A percentile compares a stretch with the other conserved stretches of the same genome.
phyloP scores from a whole-genome alignment of 2,113 vertebrate species.

The Rhegmatorhina hoffmannsi region DNA sequence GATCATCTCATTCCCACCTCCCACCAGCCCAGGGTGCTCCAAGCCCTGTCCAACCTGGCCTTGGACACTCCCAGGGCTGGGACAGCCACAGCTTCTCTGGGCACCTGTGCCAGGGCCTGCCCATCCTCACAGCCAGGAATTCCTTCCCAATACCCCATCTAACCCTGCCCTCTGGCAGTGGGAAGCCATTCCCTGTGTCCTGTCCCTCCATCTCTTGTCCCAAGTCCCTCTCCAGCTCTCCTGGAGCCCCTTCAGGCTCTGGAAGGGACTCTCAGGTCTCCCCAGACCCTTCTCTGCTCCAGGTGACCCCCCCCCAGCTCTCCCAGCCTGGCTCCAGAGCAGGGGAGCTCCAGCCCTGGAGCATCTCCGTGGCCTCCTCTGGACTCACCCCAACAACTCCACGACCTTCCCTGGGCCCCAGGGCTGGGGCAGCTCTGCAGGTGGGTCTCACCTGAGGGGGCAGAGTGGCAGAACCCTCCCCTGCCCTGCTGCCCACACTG shows the following conservation, averaged over 20 bases:
- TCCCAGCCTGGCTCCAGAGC: neutral
- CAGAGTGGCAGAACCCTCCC: neutral
- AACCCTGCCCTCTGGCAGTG: neutral
- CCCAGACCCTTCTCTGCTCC: neutral
- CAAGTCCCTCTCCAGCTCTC: neutral
- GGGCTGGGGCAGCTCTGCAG: neutral
- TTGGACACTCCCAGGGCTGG: neutral
- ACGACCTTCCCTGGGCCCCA: rapidly evolving
- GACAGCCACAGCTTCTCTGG: neutral
- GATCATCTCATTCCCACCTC: too few relatives aligned
- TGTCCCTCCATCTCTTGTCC: neutral
- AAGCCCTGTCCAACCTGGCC: neutral
- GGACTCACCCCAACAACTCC: neutral
- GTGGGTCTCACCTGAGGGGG: neutral
- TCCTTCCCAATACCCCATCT: neutral
- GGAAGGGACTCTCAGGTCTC: neutral
- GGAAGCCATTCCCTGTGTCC: neutral
- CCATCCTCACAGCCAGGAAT: neutral
- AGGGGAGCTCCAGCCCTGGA: neutral
- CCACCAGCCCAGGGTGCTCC: neutral
- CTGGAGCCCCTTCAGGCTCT: neutral
- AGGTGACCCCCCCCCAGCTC: rapidly evolving
- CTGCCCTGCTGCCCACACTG: neutral
- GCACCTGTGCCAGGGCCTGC: neutral
- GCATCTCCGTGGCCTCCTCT: neutral